These are phyloP conservation scores for Dipodomys ordii DNA, from an alignment of 2,113 vertebrate genomes.

Conservation along the genomic window DNA sequence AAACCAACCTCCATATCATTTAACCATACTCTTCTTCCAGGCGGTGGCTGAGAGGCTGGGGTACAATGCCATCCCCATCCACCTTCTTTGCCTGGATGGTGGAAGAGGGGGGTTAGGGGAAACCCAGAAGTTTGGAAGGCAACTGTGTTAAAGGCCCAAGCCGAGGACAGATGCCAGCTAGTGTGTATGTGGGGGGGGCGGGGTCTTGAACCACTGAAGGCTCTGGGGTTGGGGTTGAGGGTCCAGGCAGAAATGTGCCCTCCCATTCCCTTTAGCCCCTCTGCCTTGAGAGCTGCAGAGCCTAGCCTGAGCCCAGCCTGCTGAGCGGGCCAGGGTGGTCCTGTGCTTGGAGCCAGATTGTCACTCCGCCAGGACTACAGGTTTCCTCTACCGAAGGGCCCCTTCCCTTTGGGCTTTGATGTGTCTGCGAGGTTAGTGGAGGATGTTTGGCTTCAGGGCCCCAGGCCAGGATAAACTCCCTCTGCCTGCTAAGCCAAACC, in stretches of 20 bases:
- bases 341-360: conserved; percentile 19
- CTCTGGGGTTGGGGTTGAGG: rapidly evolving
- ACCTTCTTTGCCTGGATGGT: background rate
- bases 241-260: background rate
- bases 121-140: background rate
- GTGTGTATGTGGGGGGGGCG: no score
- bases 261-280: background rate
- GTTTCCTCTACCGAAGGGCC: conserved; percentile 78
- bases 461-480: conserved; percentile 66
- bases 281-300: background rate
- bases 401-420: conserved; percentile 77
- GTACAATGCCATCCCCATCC: background rate
- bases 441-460: conserved; percentile 78
- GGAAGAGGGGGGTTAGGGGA: background rate
- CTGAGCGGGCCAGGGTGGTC: conserved; percentile 70
- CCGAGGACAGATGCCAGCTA: background rate
- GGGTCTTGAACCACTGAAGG: background rate
- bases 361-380: conserved; percentile 39
- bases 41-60: background rate
- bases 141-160: background rate
- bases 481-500: conserved; percentile 77
- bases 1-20: background rate
- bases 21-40: background rate
- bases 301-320: background rate
- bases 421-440: conserved; percentile 78